Evolutionary conservation across 2,888 invertebrate genomes (phyloP).

Genomic region (Drosophila monieri): DNA sequence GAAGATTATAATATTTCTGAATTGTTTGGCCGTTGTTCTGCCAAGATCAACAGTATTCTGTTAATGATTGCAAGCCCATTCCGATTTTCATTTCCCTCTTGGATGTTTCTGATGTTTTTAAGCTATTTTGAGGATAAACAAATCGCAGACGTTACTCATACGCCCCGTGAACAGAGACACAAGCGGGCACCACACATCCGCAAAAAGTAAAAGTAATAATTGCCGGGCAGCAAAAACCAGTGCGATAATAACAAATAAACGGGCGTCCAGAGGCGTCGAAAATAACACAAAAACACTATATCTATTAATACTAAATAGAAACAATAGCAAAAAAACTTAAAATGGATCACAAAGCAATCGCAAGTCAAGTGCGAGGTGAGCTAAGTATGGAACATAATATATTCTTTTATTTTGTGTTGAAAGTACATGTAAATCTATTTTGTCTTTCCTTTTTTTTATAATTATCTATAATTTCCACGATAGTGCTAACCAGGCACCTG

Average conservation of each 20-base stretch:
- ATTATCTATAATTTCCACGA: constrained; percentile 16
- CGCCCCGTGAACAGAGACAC: constrained; percentile 51
- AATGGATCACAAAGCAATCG: constrained; percentile 82
- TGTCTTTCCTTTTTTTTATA: background rate
- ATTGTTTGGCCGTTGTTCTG: constrained; percentile 38
- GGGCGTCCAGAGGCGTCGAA: constrained; percentile 5
- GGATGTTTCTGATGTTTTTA: constrained; percentile 44
- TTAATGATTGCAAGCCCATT: constrained; percentile 12
- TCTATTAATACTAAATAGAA: constrained; percentile 57
- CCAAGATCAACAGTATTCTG: constrained; percentile 43
- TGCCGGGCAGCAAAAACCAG: constrained; percentile 32
- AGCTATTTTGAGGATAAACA: constrained; percentile 32
- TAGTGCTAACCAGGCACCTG: constrained; percentile 21
- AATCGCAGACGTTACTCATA: constrained; percentile 63
- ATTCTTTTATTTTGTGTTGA: constrained; percentile 9
- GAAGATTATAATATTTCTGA: constrained; percentile 13
- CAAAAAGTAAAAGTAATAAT: constrained; percentile 33
- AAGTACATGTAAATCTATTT: constrained; percentile 5
- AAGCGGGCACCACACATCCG: constrained; percentile 35
- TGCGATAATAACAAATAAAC: constrained; percentile 34
- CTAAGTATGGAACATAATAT: constrained; percentile 63
- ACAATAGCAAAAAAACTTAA: constrained; percentile 28
- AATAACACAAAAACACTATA: constrained; percentile 20
- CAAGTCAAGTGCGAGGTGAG: constrained; percentile 82
- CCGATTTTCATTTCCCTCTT: background rate